Evolutionary conservation across 2,113 vertebrate genomes (phyloP).

Genomic region (Plestiodon gilberti): DNA sequence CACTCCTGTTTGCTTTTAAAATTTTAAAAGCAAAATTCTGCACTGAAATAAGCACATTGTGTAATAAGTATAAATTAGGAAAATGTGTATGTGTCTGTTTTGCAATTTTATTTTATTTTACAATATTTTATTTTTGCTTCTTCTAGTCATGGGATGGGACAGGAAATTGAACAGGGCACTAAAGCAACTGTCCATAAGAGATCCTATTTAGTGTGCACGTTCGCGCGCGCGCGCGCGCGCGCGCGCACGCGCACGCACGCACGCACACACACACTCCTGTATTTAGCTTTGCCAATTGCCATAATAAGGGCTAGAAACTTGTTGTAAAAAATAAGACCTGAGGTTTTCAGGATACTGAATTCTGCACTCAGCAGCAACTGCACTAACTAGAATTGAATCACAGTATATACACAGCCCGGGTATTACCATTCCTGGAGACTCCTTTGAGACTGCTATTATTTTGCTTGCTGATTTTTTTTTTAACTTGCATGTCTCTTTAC

Average conservation of each 20-base stretch:
- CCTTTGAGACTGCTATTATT: neutral
- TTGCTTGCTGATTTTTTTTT: neutral
- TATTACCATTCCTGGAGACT: neutral
- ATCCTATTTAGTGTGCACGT: no score
- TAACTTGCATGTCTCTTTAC: neutral
- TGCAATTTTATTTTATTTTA: neutral
- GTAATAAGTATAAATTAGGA: no score
- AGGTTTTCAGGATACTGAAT: neutral
- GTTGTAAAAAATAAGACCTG: neutral
- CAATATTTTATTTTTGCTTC: neutral
- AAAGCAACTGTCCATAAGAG: neutral
- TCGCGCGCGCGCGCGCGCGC: no score
- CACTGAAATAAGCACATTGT: no score
- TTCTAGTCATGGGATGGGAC: neutral
- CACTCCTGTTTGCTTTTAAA: no score
- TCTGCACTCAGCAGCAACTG: neutral
- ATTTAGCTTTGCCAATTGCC: neutral
- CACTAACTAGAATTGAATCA: neutral
- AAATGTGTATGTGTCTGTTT: neutral
- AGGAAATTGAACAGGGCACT: neutral
- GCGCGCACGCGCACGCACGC: no score
- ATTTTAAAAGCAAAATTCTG: no score
- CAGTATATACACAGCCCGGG: neutral
- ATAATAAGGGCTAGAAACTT: neutral
- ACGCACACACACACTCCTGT: neutral